Evolutionary conservation across 2,797 vertebrate genomes (phyloP).

Genomic region (Anniella stebbinsi): DNA sequence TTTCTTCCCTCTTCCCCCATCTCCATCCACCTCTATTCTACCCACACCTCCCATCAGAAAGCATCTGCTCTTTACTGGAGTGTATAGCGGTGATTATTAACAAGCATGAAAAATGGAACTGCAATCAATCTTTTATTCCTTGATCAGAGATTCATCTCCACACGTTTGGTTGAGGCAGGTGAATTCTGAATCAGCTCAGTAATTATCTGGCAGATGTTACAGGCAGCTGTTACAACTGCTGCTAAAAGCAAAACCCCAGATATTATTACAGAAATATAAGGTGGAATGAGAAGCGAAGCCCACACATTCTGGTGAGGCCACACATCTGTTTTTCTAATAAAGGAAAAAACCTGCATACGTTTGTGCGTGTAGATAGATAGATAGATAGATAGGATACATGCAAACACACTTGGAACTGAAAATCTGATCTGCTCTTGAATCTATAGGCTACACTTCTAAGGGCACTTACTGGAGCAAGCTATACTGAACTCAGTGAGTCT

Average conservation of each 20-base stretch:
- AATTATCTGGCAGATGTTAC: constrained; percentile 81
- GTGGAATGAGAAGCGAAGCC: constrained; percentile 71
- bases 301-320: constrained; percentile 70
- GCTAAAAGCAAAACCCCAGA: constrained; percentile 64
- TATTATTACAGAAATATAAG: constrained; percentile 75
- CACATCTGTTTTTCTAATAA: constrained; percentile 72
- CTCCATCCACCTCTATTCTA: constrained; percentile 68
- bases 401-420: constrained; percentile 45
- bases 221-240: constrained; percentile 79
- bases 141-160: constrained; percentile 79
- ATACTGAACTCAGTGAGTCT: neutral
- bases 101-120: constrained; percentile 76
- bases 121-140: constrained; percentile 79
- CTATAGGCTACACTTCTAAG: constrained; percentile 43
- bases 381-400: neutral
- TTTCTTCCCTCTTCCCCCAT: neutral
- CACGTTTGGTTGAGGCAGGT: constrained; percentile 78
- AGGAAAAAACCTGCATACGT: neutral
- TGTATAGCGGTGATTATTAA: constrained; percentile 78
- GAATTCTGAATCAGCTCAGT: constrained; percentile 78
- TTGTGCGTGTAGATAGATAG: neutral
- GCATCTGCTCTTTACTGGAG: constrained; percentile 75
- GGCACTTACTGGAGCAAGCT: neutral
- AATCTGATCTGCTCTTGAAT: constrained; percentile 63
- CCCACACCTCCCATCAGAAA: constrained; percentile 76